These are phyloP conservation scores for Laterallus jamaicensis DNA, from an alignment of 2,113 vertebrate species.

Conservation along the genomic window DNA sequence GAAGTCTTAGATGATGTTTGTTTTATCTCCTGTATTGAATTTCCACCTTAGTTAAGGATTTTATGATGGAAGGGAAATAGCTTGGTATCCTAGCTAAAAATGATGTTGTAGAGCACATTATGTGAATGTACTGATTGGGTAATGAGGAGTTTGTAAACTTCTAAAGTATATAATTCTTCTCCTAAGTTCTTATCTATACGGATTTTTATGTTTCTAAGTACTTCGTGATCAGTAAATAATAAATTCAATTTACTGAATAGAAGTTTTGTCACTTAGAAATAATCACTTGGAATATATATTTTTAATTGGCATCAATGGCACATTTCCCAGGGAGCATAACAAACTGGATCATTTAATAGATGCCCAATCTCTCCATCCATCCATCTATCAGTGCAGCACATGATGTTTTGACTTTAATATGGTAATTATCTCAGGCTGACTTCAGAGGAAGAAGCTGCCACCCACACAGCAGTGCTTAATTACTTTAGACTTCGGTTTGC, in stretches of 20 bases:
- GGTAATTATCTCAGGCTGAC: conserved; percentile 86
- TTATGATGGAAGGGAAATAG: conserved; percentile 7
- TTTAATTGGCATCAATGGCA: conserved; percentile 86
- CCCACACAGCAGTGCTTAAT: conserved; percentile 86
- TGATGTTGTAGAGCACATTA: neutral
- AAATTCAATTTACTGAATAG: conserved; percentile 77
- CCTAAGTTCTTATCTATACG: conserved; percentile 50
- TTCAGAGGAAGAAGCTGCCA: conserved; percentile 84
- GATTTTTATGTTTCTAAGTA: conserved; percentile 70
- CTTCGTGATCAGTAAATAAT: conserved; percentile 80
- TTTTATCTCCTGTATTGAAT: neutral
- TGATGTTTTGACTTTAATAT: conserved; percentile 88
- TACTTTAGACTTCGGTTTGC: conserved; percentile 84
- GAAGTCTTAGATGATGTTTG: conserved; percentile 11
- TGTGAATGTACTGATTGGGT: neutral
- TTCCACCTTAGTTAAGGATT: conserved; percentile 14
- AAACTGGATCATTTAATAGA: conserved; percentile 87
- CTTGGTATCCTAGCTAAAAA: neutral
- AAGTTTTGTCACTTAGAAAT: conserved; percentile 79
- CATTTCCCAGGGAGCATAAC: conserved; percentile 81
- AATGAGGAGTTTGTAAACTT: conserved; percentile 60
- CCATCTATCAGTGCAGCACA: conserved; percentile 81
- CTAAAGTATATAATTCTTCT: conserved; percentile 47
- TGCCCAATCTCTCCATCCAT: conserved; percentile 84
- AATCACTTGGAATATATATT: conserved; percentile 80